Percentiles rank a stretch among this genome's conserved stretches.
These are phyloP conservation scores for Scaptomyza parva DNA, from an alignment of 2,888 invertebrate species.

Conservation along the genomic window DNA sequence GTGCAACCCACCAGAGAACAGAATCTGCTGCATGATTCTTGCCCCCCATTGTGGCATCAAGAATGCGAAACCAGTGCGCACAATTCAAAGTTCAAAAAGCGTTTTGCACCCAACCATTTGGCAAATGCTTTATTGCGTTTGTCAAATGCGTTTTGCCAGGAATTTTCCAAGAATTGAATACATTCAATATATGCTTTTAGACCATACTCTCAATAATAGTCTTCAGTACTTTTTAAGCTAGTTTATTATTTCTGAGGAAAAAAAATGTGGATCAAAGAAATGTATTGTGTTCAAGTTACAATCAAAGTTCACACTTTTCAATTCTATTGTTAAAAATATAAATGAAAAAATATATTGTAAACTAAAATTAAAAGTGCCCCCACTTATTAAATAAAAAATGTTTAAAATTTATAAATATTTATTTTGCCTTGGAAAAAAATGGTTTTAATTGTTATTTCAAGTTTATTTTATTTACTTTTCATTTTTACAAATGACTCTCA, in stretches of 20 bases:
- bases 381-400: too few species aligned
- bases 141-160: background rate
- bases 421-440: background rate
- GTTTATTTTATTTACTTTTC: too few species aligned
- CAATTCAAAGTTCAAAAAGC: conserved; percentile 46
- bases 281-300: background rate
- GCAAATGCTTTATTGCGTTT: conserved; percentile 25
- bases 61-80: conserved; percentile 31
- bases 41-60: conserved; percentile 36
- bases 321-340: background rate
- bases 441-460: background rate
- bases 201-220: background rate
- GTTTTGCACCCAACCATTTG: conserved; percentile 15
- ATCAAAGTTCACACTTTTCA: background rate
- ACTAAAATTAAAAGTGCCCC: background rate
- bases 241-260: background rate
- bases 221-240: background rate
- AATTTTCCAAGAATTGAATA: conserved; percentile 10
- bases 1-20: conserved; percentile 15
- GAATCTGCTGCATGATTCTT: conserved; percentile 7
- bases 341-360: background rate
- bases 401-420: background rate
- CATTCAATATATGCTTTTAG: background rate
- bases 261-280: conserved; percentile 1
- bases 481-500: too few species aligned